Evolutionary conservation across 2,888 invertebrate species (phyloP), one percentile per base, ranked within the genome.

Genomic region (Eupeodes latifasciatus): DNA sequence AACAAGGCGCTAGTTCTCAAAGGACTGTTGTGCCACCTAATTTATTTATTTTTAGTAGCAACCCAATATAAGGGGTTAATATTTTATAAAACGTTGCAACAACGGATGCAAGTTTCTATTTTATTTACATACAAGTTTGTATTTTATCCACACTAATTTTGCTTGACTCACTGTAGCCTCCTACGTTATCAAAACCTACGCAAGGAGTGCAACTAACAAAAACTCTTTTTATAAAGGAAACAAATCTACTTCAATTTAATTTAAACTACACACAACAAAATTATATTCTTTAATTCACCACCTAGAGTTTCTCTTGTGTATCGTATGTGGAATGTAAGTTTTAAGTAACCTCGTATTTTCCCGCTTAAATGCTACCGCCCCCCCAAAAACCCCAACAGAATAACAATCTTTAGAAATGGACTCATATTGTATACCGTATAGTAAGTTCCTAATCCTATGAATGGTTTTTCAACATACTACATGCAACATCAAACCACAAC

Each of bases 281-380:
- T 62, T 40, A n/a, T 27, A 40, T 51, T 14, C 55, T 55, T 44
- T 55, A 14, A 44, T 40, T 55, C 55, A n/a, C 34, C 36, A 27
- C 11, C 14, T 27, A 27, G 3, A n/a, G 12, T 67, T 19, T 59
- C 16, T 16, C 36, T 64, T 71, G 72, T 81, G 81, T 44, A 85
- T 81, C 81, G 12, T 74, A 44, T 88, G 85, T 88, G 88, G 88
- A 88, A 69, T 64, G 78, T 69, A 85, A 78, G 40, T 64, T 27
- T 19, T 27, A 40, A 49, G 10, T 1, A 62, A 34, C 27, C 55
- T 10, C 5, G 12, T 12, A 75, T 27, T 88, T 88, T 88, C 80
- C 77, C 87, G 84, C 87, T 69, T 61, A 53, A 64, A 69, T 74
- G 44, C 61, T 61, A n/a, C n/a, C n/a, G n/a, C n/a, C n/a, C n/a